Conservation (phyloP, 2,797 vertebrate genomes). For the Pelodytes ibericus region DNA sequence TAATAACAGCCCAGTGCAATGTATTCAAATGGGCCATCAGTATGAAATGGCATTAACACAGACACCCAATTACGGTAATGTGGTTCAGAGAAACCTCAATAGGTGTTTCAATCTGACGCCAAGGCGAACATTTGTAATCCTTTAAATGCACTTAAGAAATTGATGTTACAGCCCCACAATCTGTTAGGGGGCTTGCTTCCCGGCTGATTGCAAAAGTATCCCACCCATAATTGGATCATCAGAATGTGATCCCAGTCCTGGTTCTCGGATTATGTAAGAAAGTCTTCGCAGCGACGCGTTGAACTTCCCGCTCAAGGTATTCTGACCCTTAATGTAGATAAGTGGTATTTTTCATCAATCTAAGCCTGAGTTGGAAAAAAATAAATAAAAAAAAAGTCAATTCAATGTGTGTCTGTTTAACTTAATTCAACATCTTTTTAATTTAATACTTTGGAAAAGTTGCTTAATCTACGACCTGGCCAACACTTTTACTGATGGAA, state of each 20-base stretch:
- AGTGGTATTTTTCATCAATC: slow-evolving; percentile 93
- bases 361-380: slow-evolving; percentile 78
- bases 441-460: slow-evolving; percentile 82
- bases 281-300: slow-evolving; percentile 85
- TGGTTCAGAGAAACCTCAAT: slow-evolving; percentile 77
- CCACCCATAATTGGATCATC: slow-evolving; percentile 98
- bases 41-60: slow-evolving; percentile 77
- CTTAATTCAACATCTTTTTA: slow-evolving; percentile 83
- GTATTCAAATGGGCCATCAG: slow-evolving; percentile 68
- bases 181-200: slow-evolving; percentile 88
- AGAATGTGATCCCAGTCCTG: slow-evolving; percentile 93
- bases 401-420: slow-evolving; percentile 76
- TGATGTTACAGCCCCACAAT: slow-evolving; percentile 91
- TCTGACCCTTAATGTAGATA: slow-evolving; percentile 98
- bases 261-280: slow-evolving; percentile 92
- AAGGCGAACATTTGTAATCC: slow-evolving; percentile 94
- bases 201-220: slow-evolving; percentile 86
- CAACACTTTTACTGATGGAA: slow-evolving; percentile 73
- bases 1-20: slow-evolving; percentile 64
- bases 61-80: slow-evolving; percentile 89
- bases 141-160: slow-evolving; percentile 99
- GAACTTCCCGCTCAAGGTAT: slow-evolving; percentile 76
- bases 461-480: slow-evolving; percentile 68
- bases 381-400: slow-evolving; percentile 81
- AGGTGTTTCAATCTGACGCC: slow-evolving; percentile 83